A percentile compares a stretch with the other conserved stretches of the same genome.
These are phyloP conservation scores for Magallana angulata DNA, from an alignment of 1,140 invertebrate genomes.

Conservation along the genomic window DNA sequence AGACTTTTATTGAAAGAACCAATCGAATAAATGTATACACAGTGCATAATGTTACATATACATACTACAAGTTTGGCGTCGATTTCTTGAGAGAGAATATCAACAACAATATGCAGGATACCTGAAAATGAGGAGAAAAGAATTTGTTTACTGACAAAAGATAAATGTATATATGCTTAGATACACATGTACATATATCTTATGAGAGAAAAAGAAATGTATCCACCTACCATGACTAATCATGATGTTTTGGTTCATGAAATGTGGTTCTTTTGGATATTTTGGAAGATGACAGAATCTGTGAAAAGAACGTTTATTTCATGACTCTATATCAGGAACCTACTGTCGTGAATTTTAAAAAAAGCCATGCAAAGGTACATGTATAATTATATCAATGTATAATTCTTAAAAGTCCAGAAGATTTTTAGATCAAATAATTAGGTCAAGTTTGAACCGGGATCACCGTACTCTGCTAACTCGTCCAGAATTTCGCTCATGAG, in stretches of 20 bases:
- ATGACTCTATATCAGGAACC: background rate
- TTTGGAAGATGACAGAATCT: constrained; percentile 77
- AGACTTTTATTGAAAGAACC: too few species aligned
- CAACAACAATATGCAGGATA: constrained; percentile 73
- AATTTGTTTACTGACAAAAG: background rate
- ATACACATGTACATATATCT: too few species aligned
- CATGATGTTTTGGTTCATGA: constrained; percentile 79
- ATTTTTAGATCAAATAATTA: too few species aligned
- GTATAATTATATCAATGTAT: too few species aligned
- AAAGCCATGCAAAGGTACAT: too few species aligned
- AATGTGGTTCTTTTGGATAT: constrained; percentile 74
- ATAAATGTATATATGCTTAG: constrained; percentile 23
- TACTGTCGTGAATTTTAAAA: too few species aligned
- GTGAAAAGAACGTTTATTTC: constrained; percentile 39
- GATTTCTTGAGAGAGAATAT: constrained; percentile 76
- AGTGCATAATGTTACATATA: constrained; percentile 10
- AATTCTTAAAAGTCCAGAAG: too few species aligned
- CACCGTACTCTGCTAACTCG: constrained; percentile 74
- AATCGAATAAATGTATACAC: background rate
- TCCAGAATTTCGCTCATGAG: constrained; percentile 76
- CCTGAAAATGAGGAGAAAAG: constrained; percentile 63
- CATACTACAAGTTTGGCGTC: constrained; percentile 74
- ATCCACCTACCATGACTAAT: constrained; percentile 75
- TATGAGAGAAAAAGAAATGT: too few species aligned
- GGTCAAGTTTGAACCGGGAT: background rate